Evolutionary conservation across 2,797 vertebrate species (phyloP), one percentile per base, ranked within the genome.

Genomic region (Mormyrus hasselquistii): DNA sequence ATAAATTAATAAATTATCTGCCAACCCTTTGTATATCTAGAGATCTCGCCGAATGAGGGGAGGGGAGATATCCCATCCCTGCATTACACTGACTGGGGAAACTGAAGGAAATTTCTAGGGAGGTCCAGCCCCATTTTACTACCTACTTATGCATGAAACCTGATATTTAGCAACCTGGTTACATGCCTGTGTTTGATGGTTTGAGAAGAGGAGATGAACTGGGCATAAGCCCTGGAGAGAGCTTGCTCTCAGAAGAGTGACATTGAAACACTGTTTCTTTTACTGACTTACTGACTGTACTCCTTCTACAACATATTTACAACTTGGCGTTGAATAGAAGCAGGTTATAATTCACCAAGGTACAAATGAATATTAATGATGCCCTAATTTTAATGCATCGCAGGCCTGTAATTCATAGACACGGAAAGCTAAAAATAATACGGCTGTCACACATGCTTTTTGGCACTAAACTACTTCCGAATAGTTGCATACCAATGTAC

Each of bases 351-450:
- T 82, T 47, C 76, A 82, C 38, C 19, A 44, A 41, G 76, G 76
- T 82, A 59, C 52, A 38, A 34, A 41, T 41, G 52, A 87, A 87
- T 87, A 55, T 87, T 57, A 87, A 87, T 59, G 49, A 86, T 53
- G 83, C 83, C 50, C 49, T 86, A 50, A 86, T 86, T 86, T 86
- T 86, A 49, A 86, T 55, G 83, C 47, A 55, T 86, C 25, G 50
- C 47, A 16, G 49, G 47, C 83, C 76, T 52, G 50, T 50, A 87
- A 87, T 59, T 87, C 85, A 50, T 53, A 52, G 12, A 53, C 49
- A 57, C 2, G 53, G 52, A 59, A 87, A n/a, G 41, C 76, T 82
- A 82, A 87, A 84, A 84, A 57, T 55, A 38, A 59, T 52, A 44
- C 14, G 38, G 85, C 85, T 59, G 85, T 87, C n/a, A 52, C 49